Base-by-base conservation (phyloP, 1,140 invertebrate species). In the Platyscapa corneri region DNA sequence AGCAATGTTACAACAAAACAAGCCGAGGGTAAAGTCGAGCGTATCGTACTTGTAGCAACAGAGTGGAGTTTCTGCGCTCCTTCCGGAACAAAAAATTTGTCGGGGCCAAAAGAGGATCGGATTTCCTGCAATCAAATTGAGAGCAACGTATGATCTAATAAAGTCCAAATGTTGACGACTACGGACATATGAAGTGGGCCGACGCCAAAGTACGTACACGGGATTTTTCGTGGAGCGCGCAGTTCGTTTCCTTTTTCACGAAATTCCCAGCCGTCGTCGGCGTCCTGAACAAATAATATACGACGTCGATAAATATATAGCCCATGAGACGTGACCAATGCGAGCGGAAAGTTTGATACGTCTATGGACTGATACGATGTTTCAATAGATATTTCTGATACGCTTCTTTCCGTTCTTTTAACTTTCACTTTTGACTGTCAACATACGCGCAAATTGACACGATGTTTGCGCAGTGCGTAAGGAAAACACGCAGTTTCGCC, bases 121-220 rank as follows among this genome's bases (percentile, higher is more conserved):
- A 90, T 91, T 90, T 88, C 88, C 88, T 88, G 87, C 88, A 89
- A 90, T 91, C 90, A 90, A 90, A 90, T 90, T 89, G 88, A 89
- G 89, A 90, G 87, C 88, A 88, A 90, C 85, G 88, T 89, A 90
- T 90, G 89, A 91, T 90, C 88, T 88, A 90, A 91, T 90, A 89
- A 90, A 89, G 86, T 76, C 37, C 27, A 65, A 83, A 76, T 65
- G 60, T 85, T 42, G 70, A 74, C 88, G 88, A 87, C 82, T 89
- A 83, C 86, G 86, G 78, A 86, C 87, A 86, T 88, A 88, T 87
- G 87, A 87, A 88, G 86, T 82, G n/a, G 14, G 49, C 16, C 23
- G 70, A 12, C 10, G 37, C 14, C n/a, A n/a, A n/a, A n/a, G n/a
- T 37, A 6, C 20, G 23, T 27, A 60, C 27, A 60, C 10, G 27